Base-by-base conservation (phyloP, 2,113 vertebrate genomes). In the Dipodomys ordii region DNA sequence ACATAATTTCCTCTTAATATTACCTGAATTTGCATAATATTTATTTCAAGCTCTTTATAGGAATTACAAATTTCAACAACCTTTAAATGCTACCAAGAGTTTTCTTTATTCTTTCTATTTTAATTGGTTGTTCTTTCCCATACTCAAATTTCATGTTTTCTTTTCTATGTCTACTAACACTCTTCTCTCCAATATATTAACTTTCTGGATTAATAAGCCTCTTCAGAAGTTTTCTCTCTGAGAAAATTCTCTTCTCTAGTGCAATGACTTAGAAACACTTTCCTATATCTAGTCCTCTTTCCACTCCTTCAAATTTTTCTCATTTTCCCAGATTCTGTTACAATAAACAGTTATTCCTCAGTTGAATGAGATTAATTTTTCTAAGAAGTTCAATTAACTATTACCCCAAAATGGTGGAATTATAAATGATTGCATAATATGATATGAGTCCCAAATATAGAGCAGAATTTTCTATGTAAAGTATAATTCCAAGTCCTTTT, bases 361-460 rank as follows among this genome's bases (percentile, higher is more conserved):
- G 2, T 68, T 15, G 18, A 20, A 32, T 23, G 73, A 9, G 86
- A 2, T 18, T 68, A n/a, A 65, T 35, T 44, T 23, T 8, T 27
- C 39, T 2, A 35, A 32, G 64, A 85, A 28, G 28, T 39, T 4
- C 84, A 85, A 82, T 27, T 18, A 25, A 85, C 18, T 15, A 68
- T 27, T 49, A 46, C 3, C 12, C 30, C 11, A 12, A 30, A 46
- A 64, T 77, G 77, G 2, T 73, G 3, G 3, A 23, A 93, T 83
- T 15, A 65, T 82, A 69, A 46, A 79, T 2, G 69, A 18, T 71
- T 32, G 77, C 23, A 67, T 71, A 20, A 10, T 68, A 39, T 35
- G 30, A 19, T 18, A 7, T 16, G 3, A 83, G 2, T 65, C 10
- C 18, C 30, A 6, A 6, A 28, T 16, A 0, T 0, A 64, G 2